Evolutionary conservation across 2,797 vertebrate genomes (phyloP), one percentile per base, ranked within the genome.

Genomic region (Phrynocephalus vlangalii): DNA sequence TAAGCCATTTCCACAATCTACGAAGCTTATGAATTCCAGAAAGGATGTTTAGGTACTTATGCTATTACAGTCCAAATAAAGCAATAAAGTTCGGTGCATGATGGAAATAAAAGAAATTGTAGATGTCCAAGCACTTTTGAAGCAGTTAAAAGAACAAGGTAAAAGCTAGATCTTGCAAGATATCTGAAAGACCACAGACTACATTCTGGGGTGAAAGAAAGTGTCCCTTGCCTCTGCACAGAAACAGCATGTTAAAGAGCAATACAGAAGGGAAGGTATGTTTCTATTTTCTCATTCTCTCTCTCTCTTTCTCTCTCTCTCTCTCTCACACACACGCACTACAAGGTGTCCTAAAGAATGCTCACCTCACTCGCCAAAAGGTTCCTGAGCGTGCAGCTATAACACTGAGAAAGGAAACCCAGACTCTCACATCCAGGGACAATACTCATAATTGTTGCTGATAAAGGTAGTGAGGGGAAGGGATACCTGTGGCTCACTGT

Each of bases 31-130:
- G n/a, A 83, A 89, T n/a, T 26, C 83, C 60, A 87, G 28, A 92
- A 86, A 90, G 93, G 82, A 84, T 86, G 91, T 80, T 75, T 75
- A 20, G 87, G 77, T 87, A 92, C 82, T 70, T 87, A 24, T 18
- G 0, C 5, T 5, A 92, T 33, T 30, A 86, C 15, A 52, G 18
- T 76, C 28, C 82, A 38, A 80, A 77, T 50, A 38, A 90, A 52
- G 7, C 72, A 85, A 67, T 67, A 88, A 56, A 76, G 16, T 81
- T 73, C 6, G 63, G 38, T 76, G 33, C 33, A 81, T 6, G 56
- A 85, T 70, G 20, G 76, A 85, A 77, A 85, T 67, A 52, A 82
- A 72, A 76, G 16, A 75, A 85, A 73, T 81, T 72, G 60, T 44
- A 71, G 70, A 82, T n/a, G 66, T 5, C 77, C 82, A 75, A 68